Percentiles rank a stretch among this genome's conserved stretches.
Evolutionary conservation across 2,888 invertebrate genomes (phyloP).

Genomic region (Acrobasis suavella): DNA sequence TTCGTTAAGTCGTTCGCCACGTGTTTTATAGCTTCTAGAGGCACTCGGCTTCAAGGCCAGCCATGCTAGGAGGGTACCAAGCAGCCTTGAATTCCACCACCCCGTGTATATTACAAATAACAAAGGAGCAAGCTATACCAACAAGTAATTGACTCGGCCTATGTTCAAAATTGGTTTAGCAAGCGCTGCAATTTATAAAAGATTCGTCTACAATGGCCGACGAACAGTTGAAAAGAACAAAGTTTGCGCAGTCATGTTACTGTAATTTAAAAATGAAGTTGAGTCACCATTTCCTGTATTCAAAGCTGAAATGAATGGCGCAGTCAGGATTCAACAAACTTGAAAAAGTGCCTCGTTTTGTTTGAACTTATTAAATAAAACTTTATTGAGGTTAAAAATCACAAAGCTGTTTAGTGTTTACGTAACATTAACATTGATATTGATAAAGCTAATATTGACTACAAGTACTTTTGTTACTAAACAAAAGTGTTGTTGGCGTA

Average conservation of each 20-base stretch:
- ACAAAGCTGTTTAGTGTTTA: neutral
- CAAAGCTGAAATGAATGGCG: conserved; percentile 10
- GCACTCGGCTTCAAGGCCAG: conserved; percentile 38
- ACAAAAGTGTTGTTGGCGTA: too few relatives aligned
- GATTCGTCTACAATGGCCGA: conserved; percentile 39
- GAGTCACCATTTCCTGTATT: conserved; percentile 19
- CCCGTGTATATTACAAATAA: conserved; percentile 40
- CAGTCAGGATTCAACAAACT: neutral
- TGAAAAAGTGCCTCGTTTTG: neutral
- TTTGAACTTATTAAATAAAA: neutral
- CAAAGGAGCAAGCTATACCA: conserved; percentile 39
- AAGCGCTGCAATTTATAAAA: conserved; percentile 36
- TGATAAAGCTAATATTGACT: too few relatives aligned
- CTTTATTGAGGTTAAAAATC: neutral
- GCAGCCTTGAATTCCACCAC: conserved; percentile 39
- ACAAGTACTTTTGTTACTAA: too few relatives aligned
- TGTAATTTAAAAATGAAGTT: conserved; percentile 38
- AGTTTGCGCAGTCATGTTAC: conserved; percentile 41
- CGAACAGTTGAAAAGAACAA: conserved; percentile 35
- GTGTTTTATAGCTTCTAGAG: conserved; percentile 40
- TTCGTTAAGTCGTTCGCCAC: conserved; percentile 39
- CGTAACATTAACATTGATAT: too few relatives aligned
- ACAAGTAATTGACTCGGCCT: conserved; percentile 42
- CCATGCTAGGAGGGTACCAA: conserved; percentile 20
- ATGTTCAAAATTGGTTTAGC: conserved; percentile 42